Evolutionary conservation across 2,888 invertebrate species (phyloP).

Genomic region (Hydraecia micacea): DNA sequence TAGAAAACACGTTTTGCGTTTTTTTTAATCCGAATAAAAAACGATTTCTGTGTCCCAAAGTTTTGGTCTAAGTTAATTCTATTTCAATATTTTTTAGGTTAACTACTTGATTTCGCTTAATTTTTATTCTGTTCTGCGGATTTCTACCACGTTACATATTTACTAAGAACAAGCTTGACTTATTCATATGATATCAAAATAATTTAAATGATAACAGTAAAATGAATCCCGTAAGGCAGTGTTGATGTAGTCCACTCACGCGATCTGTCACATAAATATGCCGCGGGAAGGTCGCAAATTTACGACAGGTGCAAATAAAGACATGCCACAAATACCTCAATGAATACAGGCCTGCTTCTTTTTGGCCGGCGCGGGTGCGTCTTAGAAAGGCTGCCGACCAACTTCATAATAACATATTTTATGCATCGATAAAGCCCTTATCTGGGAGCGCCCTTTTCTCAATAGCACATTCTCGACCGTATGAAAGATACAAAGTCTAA

Average conservation of each 20-base stretch:
- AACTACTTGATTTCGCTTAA: background rate
- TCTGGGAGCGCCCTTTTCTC: conserved; percentile 85
- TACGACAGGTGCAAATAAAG: conserved; percentile 84
- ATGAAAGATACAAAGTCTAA: conserved; percentile 77
- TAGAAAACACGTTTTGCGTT: conserved; percentile 14
- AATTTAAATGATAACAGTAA: conserved; percentile 57
- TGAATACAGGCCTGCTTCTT: conserved; percentile 77
- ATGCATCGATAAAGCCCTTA: conserved; percentile 87
- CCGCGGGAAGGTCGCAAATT: conserved; percentile 73
- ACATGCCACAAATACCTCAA: conserved; percentile 79
- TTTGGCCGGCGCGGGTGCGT: conserved; percentile 67
- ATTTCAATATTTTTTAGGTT: conserved; percentile 1
- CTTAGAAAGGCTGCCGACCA: conserved; percentile 74
- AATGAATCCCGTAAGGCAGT: conserved; percentile 53
- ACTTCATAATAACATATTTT: conserved; percentile 88
- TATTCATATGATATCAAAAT: conserved; percentile 49
- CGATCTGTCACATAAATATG: conserved; percentile 67
- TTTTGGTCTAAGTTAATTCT: background rate
- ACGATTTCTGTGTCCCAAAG: conserved; percentile 11
- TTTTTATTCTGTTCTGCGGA: background rate
- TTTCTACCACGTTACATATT: background rate
- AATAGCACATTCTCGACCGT: conserved; percentile 81
- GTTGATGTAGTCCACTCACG: conserved; percentile 63
- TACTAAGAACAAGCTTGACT: conserved; percentile 26
- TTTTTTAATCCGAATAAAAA: background rate